Conservation (phyloP, 1,140 invertebrate genomes). For the Ceratosolen solmsi region DNA sequence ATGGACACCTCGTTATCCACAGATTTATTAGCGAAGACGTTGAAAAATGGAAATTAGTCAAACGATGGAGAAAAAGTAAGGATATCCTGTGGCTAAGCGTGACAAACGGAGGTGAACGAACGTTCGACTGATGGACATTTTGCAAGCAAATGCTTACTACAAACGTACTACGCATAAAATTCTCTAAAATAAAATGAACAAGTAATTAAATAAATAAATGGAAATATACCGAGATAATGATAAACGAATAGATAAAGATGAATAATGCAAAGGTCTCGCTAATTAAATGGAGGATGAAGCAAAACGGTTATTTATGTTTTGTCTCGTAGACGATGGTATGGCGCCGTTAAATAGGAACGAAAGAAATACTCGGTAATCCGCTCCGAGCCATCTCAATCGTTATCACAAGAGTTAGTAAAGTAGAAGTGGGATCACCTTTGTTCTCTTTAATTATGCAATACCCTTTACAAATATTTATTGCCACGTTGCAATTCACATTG, state of each 20-base stretch:
- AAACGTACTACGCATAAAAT: background rate
- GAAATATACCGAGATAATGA: background rate
- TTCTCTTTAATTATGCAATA: background rate
- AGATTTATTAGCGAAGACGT: background rate
- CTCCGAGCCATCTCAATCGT: background rate
- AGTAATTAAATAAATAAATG: no score
- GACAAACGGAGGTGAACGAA: conserved; percentile 40
- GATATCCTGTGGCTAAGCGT: conserved; percentile 26
- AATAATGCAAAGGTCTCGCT: conserved; percentile 10
- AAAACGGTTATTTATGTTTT: conserved; percentile 13
- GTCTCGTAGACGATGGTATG: background rate
- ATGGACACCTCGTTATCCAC: background rate
- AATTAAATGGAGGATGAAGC: conserved; percentile 1
- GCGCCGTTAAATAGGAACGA: background rate
- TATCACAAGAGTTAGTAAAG: conserved; percentile 3
- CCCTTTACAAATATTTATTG: conserved; percentile 20
- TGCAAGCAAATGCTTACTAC: background rate
- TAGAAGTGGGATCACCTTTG: background rate
- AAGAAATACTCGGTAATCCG: background rate
- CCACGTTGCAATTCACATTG: background rate
- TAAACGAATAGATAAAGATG: background rate
- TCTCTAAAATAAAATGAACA: background rate
- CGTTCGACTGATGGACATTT: conserved; percentile 26
- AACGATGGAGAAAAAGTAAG: background rate
- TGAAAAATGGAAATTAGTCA: conserved; percentile 16